phyloP scores from a whole-genome alignment of 2,113 vertebrate genomes.

The Mirounga angustirostris region DNA sequence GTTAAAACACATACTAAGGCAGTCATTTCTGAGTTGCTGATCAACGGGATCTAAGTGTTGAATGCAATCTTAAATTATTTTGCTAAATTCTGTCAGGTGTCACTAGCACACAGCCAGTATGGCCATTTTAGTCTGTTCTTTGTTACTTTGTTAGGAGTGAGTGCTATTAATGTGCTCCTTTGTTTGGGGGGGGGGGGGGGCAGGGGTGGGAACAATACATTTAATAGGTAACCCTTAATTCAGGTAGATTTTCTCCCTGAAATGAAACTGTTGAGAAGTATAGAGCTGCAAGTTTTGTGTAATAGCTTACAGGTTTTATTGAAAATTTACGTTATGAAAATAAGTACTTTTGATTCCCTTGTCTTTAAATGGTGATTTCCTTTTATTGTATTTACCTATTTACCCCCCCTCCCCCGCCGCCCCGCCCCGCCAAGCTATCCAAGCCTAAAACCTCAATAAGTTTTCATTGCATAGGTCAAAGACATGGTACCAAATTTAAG shows the following conservation, averaged over 20 bases:
- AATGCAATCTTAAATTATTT: slow-evolving; percentile 3
- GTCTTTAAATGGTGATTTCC: slow-evolving; percentile 15
- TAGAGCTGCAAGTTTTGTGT: slow-evolving; percentile 54
- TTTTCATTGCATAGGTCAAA: slow-evolving; percentile 28
- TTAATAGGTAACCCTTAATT: slow-evolving; percentile 37
- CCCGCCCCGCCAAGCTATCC: not conserved
- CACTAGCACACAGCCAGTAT: not conserved
- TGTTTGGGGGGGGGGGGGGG: not conserved
- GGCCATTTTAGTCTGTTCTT: not conserved
- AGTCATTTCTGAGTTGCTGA: slow-evolving; percentile 45
- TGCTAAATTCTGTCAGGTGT: not conserved
- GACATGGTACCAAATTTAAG: not conserved
- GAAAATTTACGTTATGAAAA: not conserved
- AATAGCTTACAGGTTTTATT: slow-evolving; percentile 20
- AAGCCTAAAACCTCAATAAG: not conserved
- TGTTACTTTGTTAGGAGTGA: slow-evolving; percentile 9
- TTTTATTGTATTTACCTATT: not conserved
- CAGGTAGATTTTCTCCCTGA: not conserved
- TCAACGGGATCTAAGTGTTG: not conserved
- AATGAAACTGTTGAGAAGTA: not conserved
- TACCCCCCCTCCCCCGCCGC: not conserved
- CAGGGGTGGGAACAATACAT: not conserved
- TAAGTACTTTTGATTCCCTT: not conserved
- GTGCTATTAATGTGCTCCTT: not conserved
- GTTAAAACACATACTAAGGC: slow-evolving; percentile 10